phyloP scores from a whole-genome alignment of 2,113 vertebrate species.

The Pseudorasbora parva region DNA sequence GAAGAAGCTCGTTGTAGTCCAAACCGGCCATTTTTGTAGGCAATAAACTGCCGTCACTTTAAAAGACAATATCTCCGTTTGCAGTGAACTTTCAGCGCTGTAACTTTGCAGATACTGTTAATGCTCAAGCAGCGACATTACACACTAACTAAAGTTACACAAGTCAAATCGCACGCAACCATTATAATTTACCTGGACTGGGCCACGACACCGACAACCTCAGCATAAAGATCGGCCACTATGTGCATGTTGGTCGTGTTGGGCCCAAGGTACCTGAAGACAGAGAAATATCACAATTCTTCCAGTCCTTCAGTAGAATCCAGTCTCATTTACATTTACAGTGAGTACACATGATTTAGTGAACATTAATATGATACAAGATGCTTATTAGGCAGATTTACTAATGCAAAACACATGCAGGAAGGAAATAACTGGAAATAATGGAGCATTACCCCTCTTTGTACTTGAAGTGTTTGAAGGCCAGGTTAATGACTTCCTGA shows the following conservation, averaged over 20 bases:
- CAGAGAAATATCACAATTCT: neutral
- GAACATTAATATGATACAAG: neutral
- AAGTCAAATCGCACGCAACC: too few relatives aligned
- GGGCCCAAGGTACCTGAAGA: slow-evolving; percentile 91
- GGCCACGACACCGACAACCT: slow-evolving; percentile 94
- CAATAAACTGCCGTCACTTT: too few relatives aligned
- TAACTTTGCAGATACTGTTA: too few relatives aligned
- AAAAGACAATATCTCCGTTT: too few relatives aligned
- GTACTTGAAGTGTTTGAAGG: slow-evolving; percentile 99
- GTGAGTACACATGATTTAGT: neutral
- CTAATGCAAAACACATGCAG: neutral
- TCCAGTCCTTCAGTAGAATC: too few relatives aligned
- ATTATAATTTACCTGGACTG: slow-evolving; percentile 91
- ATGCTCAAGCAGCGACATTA: too few relatives aligned
- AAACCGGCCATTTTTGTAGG: too few relatives aligned
- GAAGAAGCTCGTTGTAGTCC: too few relatives aligned
- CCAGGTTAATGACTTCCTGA: slow-evolving; percentile 96
- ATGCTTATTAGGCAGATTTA: neutral
- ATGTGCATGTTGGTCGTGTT: slow-evolving; percentile 99
- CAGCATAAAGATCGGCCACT: slow-evolving; percentile 96
- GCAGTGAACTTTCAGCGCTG: too few relatives aligned
- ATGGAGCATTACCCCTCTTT: slow-evolving; percentile 91
- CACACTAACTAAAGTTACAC: too few relatives aligned
- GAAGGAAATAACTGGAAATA: slow-evolving; percentile 24
- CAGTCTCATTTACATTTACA: neutral